A percentile compares a stretch with the other conserved stretches of the same genome.
phyloP scores from a whole-genome alignment of 1,140 invertebrate genomes.

The Saccostrea echinata region DNA sequence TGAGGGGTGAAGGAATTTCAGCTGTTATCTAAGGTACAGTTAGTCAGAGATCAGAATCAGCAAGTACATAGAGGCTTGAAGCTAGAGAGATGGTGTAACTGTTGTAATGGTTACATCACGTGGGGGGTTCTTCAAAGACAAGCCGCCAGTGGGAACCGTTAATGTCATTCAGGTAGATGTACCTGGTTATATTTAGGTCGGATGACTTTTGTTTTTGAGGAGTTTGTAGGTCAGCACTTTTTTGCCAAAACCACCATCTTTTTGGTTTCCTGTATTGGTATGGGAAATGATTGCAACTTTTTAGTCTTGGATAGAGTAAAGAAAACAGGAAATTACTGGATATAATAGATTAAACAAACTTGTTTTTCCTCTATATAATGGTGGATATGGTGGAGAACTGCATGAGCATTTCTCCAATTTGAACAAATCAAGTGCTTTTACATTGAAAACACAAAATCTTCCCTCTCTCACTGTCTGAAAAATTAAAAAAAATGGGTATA shows the following conservation, averaged over 20 bases:
- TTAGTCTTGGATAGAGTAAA: no score
- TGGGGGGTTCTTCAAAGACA: constrained; percentile 8
- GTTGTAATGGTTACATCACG: background rate
- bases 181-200: constrained; percentile 4
- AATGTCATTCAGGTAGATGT: constrained; percentile 32
- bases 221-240: background rate
- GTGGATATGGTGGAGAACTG: no score
- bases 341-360: no score
- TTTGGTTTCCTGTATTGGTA: background rate
- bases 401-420: no score
- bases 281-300: no score
- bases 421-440: no score
- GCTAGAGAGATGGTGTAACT: constrained; percentile 9
- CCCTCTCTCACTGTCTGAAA: no score
- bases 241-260: background rate
- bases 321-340: no score
- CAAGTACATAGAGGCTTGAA: background rate
- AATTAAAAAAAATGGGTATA: no score
- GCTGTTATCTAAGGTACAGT: constrained; percentile 7
- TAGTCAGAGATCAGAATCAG: constrained; percentile 23
- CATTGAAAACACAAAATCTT: no score
- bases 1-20: constrained; percentile 5
- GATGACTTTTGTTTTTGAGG: background rate
- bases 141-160: background rate
- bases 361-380: no score